Base-by-base conservation (phyloP, 1,140 invertebrate species). In the Leptonema lineaticorne region DNA sequence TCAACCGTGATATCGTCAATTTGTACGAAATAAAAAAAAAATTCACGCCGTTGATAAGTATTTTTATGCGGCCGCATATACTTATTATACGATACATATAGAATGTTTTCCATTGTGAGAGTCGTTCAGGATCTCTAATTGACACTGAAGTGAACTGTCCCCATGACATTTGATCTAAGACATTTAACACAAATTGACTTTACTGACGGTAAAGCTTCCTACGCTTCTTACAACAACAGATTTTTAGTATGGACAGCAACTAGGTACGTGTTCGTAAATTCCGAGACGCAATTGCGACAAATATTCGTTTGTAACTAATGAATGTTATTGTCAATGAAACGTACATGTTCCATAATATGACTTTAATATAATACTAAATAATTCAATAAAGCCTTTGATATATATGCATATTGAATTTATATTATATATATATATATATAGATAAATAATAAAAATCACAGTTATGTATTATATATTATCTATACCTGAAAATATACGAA, bases 141-240 rank as follows among this genome's bases (percentile, higher is more conserved):
- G 70, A 69, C 70, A 63, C 70, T 58, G 71, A 72, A 72, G 71
- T 72, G 71, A 72, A 69, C 71, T 72, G 71, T 72, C 71, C 71
- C 71, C 71, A 68, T 72, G 71, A 72, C 71, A 72, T 69, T 72
- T 72, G 71, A 72, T 72, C 71, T 72, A 72, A 69, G 68, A 72
- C 70, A 60, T 68, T 72, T 72, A 72, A 65, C 18, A 48, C 69
- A 58, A 72, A 72, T 72, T 72, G 71, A 62, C 28, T 57, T 33
- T 24, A 26, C 62, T 37, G 46, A 29, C 65, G 50, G 33, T 30
- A 56, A 67, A 50, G 48, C 70, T 69, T 69, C 70, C 70, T 72
- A 72, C 70, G 67, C 70, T 24, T 14, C 50, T 24, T 45, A 62
- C n/a, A n/a, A n/a, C n/a, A n/a, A n/a, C 59, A 62, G 59, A 62